Conservation (phyloP, 2,888 invertebrate genomes). For the Ditylenchus weischeri region DNA sequence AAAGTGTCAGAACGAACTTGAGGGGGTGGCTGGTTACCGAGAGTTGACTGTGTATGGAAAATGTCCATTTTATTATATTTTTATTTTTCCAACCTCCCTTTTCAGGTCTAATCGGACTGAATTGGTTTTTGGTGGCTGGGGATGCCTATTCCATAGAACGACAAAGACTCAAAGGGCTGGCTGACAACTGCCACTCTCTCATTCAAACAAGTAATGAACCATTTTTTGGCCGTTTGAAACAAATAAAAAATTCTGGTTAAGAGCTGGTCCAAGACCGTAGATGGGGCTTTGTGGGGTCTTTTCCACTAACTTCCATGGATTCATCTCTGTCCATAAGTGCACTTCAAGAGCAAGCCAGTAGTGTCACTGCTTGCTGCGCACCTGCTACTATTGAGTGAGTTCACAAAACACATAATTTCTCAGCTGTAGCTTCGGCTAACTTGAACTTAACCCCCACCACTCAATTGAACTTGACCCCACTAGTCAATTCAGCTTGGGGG, state of each 20-base stretch:
- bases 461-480: too few species aligned
- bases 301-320: constrained; percentile 46
- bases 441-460: too few species aligned
- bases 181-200: constrained; percentile 56
- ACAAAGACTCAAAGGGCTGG: constrained; percentile 44
- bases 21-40: too few species aligned
- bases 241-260: constrained; percentile 19
- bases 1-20: too few species aligned
- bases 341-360: constrained; percentile 30
- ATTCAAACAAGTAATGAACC: constrained; percentile 39
- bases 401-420: too few species aligned
- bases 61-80: too few species aligned
- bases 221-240: neutral
- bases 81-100: neutral
- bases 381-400: constrained; percentile 40
- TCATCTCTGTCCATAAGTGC: constrained; percentile 49
- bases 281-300: constrained; percentile 36
- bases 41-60: too few species aligned
- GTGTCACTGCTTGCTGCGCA: constrained; percentile 46
- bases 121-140: constrained; percentile 44
- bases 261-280: constrained; percentile 36
- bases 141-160: constrained; percentile 56
- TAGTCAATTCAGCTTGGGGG: too few species aligned
- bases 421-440: too few species aligned
- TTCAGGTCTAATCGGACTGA: constrained; percentile 53